These are phyloP conservation scores for Lottia scabra DNA, from an alignment of 2,888 invertebrate species.

Conservation along the genomic window DNA sequence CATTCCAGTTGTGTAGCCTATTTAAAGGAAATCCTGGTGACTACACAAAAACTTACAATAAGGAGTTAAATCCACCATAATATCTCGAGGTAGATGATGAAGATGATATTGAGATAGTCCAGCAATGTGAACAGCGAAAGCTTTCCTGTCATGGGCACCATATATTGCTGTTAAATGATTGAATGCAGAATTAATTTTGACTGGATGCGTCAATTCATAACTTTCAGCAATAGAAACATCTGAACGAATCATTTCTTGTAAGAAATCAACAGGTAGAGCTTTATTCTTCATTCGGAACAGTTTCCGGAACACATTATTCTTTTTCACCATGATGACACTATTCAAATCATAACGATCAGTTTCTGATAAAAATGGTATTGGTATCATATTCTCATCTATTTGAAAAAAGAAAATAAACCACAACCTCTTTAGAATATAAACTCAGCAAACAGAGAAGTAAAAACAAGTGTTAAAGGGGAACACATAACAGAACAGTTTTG, in stretches of 20 bases:
- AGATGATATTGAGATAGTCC: neutral
- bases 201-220: neutral
- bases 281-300: neutral
- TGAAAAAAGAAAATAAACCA: too few relatives aligned
- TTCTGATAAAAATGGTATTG: neutral
- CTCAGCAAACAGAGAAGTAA: too few relatives aligned
- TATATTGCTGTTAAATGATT: neutral
- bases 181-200: neutral
- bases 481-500: too few relatives aligned
- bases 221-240: neutral
- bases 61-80: neutral
- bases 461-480: too few relatives aligned
- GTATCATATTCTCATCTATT: too few relatives aligned
- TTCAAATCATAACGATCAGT: neutral
- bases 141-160: neutral
- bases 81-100: neutral
- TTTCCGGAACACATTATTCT: neutral
- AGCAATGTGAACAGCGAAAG: neutral
- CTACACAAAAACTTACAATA: neutral
- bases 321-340: neutral
- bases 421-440: too few relatives aligned
- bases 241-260: neutral
- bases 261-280: neutral
- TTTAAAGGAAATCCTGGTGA: too few relatives aligned
- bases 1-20: too few relatives aligned